A percentile compares a stretch with the other conserved stretches of the same genome.
phyloP scores from a whole-genome alignment of 2,888 invertebrate genomes.

The Tipula helvola region DNA sequence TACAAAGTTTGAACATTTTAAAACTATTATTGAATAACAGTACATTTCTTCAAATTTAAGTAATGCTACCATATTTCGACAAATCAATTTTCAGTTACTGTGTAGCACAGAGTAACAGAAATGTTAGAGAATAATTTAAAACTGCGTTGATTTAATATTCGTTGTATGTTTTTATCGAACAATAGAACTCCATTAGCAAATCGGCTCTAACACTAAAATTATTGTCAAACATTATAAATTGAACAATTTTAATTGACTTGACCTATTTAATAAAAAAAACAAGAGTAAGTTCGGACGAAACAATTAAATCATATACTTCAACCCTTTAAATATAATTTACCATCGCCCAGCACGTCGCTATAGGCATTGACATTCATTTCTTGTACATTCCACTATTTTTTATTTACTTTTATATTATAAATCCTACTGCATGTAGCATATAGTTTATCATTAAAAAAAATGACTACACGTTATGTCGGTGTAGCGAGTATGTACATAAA shows the following conservation, averaged over 20 bases:
- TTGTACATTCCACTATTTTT: neutral
- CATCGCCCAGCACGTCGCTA: neutral
- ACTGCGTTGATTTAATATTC: no score
- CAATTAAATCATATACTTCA: neutral
- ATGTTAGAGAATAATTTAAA: no score
- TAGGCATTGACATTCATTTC: neutral
- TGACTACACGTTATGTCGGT: neutral
- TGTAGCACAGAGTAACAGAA: no score
- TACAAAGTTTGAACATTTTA: no score
- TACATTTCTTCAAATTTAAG: no score
- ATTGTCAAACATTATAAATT: neutral
- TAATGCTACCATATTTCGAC: no score
- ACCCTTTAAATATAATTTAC: neutral
- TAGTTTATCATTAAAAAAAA: neutral
- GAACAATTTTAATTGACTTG: neutral
- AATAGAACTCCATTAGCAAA: neutral
- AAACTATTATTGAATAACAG: no score
- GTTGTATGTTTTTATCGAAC: neutral
- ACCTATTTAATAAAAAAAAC: neutral
- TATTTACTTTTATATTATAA: neutral
- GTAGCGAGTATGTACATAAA: neutral
- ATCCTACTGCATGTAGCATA: neutral
- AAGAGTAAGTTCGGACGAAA: neutral
- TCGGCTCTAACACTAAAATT: neutral
- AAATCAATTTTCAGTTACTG: no score